These are phyloP conservation scores for Cyprinodon diabolis DNA, from an alignment of 2,797 vertebrate genomes.

Conservation along the genomic window DNA sequence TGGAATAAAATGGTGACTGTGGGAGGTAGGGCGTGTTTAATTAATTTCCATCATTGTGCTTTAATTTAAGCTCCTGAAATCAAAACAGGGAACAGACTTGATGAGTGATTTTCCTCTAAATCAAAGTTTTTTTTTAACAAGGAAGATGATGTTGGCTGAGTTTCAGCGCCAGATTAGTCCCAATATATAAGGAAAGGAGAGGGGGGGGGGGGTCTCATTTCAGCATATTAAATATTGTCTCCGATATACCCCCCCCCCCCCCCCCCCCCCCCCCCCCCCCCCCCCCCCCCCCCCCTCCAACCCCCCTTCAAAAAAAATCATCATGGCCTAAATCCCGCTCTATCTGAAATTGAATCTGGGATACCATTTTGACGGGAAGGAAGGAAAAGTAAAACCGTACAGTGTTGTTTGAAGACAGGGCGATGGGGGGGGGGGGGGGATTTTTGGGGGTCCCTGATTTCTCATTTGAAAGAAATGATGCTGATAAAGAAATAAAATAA, in stretches of 20 bases:
- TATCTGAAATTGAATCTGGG: slow-evolving; percentile 99
- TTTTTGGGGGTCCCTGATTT: slow-evolving; percentile 94
- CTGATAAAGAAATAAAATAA: slow-evolving; percentile 89
- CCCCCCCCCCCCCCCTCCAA: too few species aligned
- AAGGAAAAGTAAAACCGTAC: slow-evolving; percentile 85
- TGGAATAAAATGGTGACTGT: slow-evolving; percentile 40
- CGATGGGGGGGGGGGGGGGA: slow-evolving; percentile 81
- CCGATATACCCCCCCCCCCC: slow-evolving; percentile 60
- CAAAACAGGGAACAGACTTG: slow-evolving; percentile 58
- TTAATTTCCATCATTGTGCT: slow-evolving; percentile 80
- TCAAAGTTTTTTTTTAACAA: slow-evolving; percentile 44
- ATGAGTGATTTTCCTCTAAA: slow-evolving; percentile 64
- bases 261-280: background rate
- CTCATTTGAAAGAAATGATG: slow-evolving; percentile 95
- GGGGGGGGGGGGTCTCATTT: slow-evolving; percentile 66
- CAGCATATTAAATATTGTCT: slow-evolving; percentile 81
- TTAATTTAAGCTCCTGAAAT: slow-evolving; percentile 74
- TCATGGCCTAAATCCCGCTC: slow-evolving; percentile 84
- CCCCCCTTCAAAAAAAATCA: slow-evolving; percentile 56
- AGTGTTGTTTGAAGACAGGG: slow-evolving; percentile 89
- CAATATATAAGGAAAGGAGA: slow-evolving; percentile 22
- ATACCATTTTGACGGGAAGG: slow-evolving; percentile 88
- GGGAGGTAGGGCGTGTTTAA: slow-evolving; percentile 54
- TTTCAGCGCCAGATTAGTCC: slow-evolving; percentile 42
- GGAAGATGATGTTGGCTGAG: slow-evolving; percentile 14